A percentile compares a stretch with the other conserved stretches of the same genome.
These are phyloP conservation scores for Nemotelus nigrinus DNA, from an alignment of 2,888 invertebrate genomes.

Conservation along the genomic window DNA sequence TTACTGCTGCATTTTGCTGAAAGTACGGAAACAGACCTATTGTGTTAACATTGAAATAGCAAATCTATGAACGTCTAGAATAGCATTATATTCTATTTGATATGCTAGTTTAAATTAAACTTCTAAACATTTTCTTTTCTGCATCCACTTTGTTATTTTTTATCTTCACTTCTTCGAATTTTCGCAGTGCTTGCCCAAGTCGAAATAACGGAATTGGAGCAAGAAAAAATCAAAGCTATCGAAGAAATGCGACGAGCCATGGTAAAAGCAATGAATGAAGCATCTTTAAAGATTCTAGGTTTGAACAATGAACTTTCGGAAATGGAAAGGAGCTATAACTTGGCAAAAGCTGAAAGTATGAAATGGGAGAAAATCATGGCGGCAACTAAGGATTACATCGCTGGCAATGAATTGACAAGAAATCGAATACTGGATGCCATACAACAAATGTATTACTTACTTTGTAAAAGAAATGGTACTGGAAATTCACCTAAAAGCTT, in stretches of 20 bases:
- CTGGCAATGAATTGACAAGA: slow-evolving; percentile 56
- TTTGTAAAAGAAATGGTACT: slow-evolving; percentile 59
- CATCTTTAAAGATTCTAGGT: slow-evolving; percentile 60
- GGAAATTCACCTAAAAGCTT: background rate
- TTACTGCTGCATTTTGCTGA: no score
- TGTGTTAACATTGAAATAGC: no score
- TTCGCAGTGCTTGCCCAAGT: slow-evolving; percentile 62
- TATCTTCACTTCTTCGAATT: background rate
- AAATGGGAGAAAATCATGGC: slow-evolving; percentile 62
- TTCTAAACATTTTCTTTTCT: no score
- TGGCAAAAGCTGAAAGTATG: slow-evolving; percentile 57
- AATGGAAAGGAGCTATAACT: slow-evolving; percentile 60
- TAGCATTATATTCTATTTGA: no score
- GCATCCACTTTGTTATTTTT: background rate
- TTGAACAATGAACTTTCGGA: slow-evolving; percentile 61
- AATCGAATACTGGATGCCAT: slow-evolving; percentile 61
- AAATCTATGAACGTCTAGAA: no score
- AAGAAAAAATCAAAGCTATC: slow-evolving; percentile 56
- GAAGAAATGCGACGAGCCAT: slow-evolving; percentile 61
- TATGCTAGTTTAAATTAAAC: no score
- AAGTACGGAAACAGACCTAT: no score
- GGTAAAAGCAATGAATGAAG: slow-evolving; percentile 61
- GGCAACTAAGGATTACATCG: slow-evolving; percentile 58
- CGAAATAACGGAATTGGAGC: slow-evolving; percentile 59
- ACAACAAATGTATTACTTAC: slow-evolving; percentile 57